Base-by-base conservation (phyloP, 1,140 invertebrate species). In the Goniozus legneri region DNA sequence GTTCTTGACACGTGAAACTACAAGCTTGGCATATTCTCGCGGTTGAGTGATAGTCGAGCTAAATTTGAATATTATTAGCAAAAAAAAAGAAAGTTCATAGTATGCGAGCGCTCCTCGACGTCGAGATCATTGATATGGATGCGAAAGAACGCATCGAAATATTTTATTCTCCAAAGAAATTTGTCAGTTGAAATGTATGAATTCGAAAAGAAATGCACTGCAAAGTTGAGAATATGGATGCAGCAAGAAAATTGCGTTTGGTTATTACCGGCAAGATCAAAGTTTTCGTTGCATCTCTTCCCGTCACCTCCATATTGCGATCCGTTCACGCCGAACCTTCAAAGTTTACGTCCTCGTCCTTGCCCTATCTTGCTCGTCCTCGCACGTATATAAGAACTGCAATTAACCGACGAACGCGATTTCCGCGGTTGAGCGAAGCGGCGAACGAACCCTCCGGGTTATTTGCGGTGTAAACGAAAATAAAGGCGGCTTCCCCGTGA, bases 201-300 rank as follows among this genome's bases (percentile, higher is more conserved):
- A 4, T 27, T 4, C 4, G 24, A 10, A 6, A 27, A 27, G 10
- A 27, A 27, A 27, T 6, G 4, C 24, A 27, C n/a, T n/a, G 24
- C 4, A 10, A 27, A 27, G 24, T 4, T 6, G 10, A 27, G 10
- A 27, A 27, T 6, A 10, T 27, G 10, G 24, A 27, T 27, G 24
- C 10, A 10, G 24, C 8, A 47, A 47, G 57, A 58, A 55, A 60
- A 60, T 58, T 60, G 56, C 57, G 47, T 60, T 60, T 60, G 35
- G 41, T 56, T 51, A 58, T 60, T 60, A 60, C 57, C 57, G 57
- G 45, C 44, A 52, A 60, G 57, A 60, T 60, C 57, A 54, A 60
- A 60, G 57, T 14, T 33, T n/a, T 14, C 14, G 3, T 14, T 33
- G 6, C 6, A 4, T 58, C 52, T 44, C 40, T 33, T 57, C 32